phyloP scores from a whole-genome alignment of 2,888 invertebrate species.

The Lycophotia porphyrea region DNA sequence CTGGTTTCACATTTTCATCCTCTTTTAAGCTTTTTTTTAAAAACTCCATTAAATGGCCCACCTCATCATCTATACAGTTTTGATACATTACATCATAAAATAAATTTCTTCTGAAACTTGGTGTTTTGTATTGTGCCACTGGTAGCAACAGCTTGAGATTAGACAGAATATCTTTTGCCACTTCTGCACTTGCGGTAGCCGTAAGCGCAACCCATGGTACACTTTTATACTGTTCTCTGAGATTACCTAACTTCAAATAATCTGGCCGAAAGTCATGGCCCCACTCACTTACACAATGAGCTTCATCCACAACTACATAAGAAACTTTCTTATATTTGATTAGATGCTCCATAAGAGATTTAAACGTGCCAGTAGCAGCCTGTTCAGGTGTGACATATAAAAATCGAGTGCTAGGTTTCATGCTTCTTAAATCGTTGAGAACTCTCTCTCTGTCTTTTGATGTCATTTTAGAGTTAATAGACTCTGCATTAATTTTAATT shows the following conservation, averaged over 20 bases:
- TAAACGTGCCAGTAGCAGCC: conserved; percentile 95
- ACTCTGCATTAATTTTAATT: conserved; percentile 95
- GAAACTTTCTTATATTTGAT: conserved; percentile 94
- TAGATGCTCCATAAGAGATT: conserved; percentile 92
- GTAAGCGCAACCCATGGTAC: conserved; percentile 98
- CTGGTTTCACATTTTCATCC: conserved; percentile 87
- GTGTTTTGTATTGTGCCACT: conserved; percentile 94
- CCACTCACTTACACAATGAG: conserved; percentile 99
- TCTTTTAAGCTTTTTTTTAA: conserved; percentile 92
- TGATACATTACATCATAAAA: conserved; percentile 98
- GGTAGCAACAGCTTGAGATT: conserved; percentile 93
- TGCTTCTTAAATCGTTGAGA: conserved; percentile 93
- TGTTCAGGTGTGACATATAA: conserved; percentile 99
- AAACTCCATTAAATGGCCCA: conserved; percentile 94
- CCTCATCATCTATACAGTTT: conserved; percentile 95
- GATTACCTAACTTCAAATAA: conserved; percentile 95
- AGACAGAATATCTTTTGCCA: conserved; percentile 95
- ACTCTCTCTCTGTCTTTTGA: conserved; percentile 94
- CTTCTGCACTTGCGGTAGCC: conserved; percentile 96
- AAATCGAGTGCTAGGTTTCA: conserved; percentile 94
- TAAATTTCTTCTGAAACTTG: conserved; percentile 97
- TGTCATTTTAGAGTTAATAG: conserved; percentile 97
- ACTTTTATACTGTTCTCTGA: conserved; percentile 90
- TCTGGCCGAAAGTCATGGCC: conserved; percentile 99
- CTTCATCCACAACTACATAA: conserved; percentile 98